Conservation (phyloP, 2,888 invertebrate species). For the Loripinus fragilis region DNA sequence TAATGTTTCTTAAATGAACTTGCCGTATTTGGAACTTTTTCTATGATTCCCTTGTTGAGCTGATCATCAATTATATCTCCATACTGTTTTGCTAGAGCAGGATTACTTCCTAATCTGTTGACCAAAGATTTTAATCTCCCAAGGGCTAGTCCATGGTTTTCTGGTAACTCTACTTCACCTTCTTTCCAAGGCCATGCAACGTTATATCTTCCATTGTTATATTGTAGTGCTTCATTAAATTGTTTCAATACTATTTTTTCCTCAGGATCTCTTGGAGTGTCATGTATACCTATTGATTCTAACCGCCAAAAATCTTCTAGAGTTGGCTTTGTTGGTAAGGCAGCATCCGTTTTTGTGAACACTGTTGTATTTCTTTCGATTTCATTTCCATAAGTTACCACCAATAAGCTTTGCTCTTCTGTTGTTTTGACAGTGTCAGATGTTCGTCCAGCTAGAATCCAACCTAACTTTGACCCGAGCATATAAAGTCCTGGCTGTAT, state of each 20-base stretch:
- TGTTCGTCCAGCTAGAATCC: slow-evolving; percentile 19
- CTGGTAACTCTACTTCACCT: slow-evolving; percentile 21
- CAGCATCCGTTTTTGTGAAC: too few species aligned
- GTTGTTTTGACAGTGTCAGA: too few species aligned
- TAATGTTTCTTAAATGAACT: slow-evolving; percentile 28
- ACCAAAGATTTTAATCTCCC: slow-evolving; percentile 34
- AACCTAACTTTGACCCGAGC: slow-evolving; percentile 5
- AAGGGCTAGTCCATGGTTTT: slow-evolving; percentile 24
- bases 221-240: slow-evolving; percentile 31
- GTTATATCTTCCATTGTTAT: slow-evolving; percentile 26
- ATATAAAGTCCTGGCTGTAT: slow-evolving; percentile 8
- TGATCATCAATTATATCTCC: too few species aligned
- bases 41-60: slow-evolving; percentile 30
- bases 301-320: slow-evolving; percentile 28
- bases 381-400: too few species aligned
- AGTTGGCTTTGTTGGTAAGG: not conserved
- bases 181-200: slow-evolving; percentile 41
- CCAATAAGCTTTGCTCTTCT: not conserved
- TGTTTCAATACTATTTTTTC: slow-evolving; percentile 5
- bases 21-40: slow-evolving; percentile 16
- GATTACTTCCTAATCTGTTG: slow-evolving; percentile 19
- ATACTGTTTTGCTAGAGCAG: too few species aligned
- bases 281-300: slow-evolving; percentile 27
- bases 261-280: not conserved
- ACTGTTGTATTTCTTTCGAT: too few species aligned